These are phyloP conservation scores for Clusia tigrina DNA, from an alignment of 2,888 invertebrate species.

Conservation along the genomic window DNA sequence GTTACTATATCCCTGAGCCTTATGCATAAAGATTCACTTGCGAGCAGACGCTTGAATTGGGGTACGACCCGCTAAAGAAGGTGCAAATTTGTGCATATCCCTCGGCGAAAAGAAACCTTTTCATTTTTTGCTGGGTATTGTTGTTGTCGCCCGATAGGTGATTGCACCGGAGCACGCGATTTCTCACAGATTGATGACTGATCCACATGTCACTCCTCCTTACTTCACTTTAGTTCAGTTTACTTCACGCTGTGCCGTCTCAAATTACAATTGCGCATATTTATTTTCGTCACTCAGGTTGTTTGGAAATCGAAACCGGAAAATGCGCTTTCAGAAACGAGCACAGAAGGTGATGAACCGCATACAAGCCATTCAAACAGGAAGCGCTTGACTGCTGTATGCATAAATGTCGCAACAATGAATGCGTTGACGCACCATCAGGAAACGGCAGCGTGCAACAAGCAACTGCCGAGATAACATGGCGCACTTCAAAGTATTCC, in stretches of 20 bases:
- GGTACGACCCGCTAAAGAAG: too few species aligned
- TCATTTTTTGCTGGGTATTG: too few species aligned
- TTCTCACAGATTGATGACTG: background rate
- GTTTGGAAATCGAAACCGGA: conserved; percentile 12
- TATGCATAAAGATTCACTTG: too few species aligned
- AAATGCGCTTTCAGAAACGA: background rate
- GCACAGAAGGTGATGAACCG: conserved; percentile 13
- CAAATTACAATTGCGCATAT: background rate
- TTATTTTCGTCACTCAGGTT: background rate
- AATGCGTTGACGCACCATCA: background rate
- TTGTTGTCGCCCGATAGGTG: too few species aligned
- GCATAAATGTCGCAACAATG: background rate
- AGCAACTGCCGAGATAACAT: too few species aligned
- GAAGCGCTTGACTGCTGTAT: background rate
- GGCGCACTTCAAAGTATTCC: too few species aligned
- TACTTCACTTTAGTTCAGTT: too few species aligned
- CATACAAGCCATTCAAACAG: background rate
- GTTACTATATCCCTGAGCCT: too few species aligned
- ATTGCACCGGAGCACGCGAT: too few species aligned
- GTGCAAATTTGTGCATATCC: too few species aligned
- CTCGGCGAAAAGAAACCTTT: too few species aligned
- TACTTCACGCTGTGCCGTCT: background rate
- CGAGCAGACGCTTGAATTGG: too few species aligned
- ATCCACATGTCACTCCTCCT: background rate
- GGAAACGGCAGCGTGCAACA: background rate